Evolutionary conservation across 2,113 vertebrate species (phyloP), one percentile per base, ranked within the genome.

Genomic region (Mungos mungo): DNA sequence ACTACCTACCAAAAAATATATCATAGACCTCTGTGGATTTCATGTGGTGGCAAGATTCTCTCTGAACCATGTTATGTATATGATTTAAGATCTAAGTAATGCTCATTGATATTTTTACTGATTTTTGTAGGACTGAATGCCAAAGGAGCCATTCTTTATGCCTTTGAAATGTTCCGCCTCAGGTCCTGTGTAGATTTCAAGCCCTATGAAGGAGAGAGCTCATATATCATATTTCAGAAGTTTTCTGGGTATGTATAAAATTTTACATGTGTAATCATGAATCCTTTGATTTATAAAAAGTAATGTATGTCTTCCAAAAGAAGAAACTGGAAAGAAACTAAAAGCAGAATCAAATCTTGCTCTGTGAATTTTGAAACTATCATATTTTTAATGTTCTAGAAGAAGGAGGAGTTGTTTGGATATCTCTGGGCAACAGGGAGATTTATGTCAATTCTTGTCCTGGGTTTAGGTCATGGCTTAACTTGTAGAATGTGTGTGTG

Each of bases 151-250:
- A 99, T 99, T 97, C 99, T 99, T 79, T 99, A 99, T 95, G 98
- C 99, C 0, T 99, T 99, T 98, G 99, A 99, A 98, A 99, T 99
- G 99, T 99, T 99, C 93, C 99, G 99, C 29, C 99, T 99, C 5
- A 99, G 99, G 97, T 99, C 99, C 27, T 99, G 99, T 63, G 4
- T 99, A 15, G 99, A 99, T 98, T 99, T 99, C 98, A 99, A 99
- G 97, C 99, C 99, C 1, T 99, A 99, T n/a, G 99, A 99, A 97
- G 99, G 99, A 96, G 99, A 99, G 88, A 97, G 88, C 60, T 98
- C 98, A 0, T 99, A 97, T 57, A 99, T 99, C 97, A 99, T 99
- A 93, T 99, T 99, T 97, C 99, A 97, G 83, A 99, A 99, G 95
- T 98, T 97, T 98, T 45, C 68, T 0, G 99, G 99, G 99, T 99